A percentile compares a stretch with the other conserved stretches of the same genome.
These are phyloP conservation scores for Bombus cullumanus DNA, from an alignment of 1,140 invertebrate genomes.

Conservation along the genomic window DNA sequence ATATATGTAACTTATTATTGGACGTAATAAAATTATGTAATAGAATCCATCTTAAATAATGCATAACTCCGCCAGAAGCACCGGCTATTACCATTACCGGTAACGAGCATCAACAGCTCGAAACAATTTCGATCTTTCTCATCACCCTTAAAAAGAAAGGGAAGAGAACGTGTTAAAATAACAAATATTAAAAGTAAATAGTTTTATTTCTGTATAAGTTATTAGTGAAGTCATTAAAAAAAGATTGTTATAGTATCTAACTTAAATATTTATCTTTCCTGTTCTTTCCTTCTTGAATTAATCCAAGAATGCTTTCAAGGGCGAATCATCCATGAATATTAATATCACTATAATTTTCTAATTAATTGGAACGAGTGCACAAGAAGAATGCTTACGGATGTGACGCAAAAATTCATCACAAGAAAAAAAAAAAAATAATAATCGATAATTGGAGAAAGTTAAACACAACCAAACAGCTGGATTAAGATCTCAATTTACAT, in stretches of 20 bases:
- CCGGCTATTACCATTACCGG: background rate
- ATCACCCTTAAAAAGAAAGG: too few species aligned
- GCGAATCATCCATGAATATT: background rate
- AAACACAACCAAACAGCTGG: background rate
- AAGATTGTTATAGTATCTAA: background rate
- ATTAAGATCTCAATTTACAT: background rate
- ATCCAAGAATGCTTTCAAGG: background rate
- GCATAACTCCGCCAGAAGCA: background rate
- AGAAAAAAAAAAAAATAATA: background rate
- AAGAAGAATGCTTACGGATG: background rate
- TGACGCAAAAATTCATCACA: background rate
- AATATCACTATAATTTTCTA: background rate
- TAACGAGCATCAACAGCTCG: background rate
- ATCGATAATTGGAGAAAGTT: background rate
- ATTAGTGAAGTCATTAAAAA: too few species aligned
- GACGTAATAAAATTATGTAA: slow-evolving; percentile 24
- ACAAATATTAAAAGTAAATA: too few species aligned
- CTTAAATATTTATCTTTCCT: background rate
- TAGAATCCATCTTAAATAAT: background rate
- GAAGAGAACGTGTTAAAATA: too few species aligned
- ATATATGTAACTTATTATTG: background rate
- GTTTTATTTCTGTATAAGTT: too few species aligned
- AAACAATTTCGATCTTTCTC: too few species aligned
- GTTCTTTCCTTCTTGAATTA: background rate
- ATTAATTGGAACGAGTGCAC: background rate